Evolutionary conservation across 2,113 vertebrate genomes (phyloP).

Genomic region (Hiodon alosoides): DNA sequence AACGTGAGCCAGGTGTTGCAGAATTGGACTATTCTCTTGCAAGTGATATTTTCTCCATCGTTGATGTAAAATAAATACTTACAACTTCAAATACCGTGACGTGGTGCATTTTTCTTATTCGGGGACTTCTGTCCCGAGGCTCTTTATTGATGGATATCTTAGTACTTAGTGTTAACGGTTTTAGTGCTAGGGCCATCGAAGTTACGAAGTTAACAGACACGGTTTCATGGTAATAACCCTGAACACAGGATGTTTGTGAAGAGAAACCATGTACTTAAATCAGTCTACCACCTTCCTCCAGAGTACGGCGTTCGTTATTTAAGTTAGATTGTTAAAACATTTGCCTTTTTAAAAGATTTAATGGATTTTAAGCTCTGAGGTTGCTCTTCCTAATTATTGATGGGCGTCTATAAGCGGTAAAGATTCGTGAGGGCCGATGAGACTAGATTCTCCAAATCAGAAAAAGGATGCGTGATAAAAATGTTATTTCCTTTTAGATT

Average conservation of each 20-base stretch:
- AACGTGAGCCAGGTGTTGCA: background rate
- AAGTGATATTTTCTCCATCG: background rate
- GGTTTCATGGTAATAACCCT: too few relatives aligned
- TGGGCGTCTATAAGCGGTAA: slow-evolving; percentile 13
- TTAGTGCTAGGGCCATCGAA: too few relatives aligned
- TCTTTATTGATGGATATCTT: too few relatives aligned
- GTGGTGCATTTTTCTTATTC: too few relatives aligned
- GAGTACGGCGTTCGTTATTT: slow-evolving; percentile 1
- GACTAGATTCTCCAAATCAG: slow-evolving; percentile 20
- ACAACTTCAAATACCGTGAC: too few relatives aligned
- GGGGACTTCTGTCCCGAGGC: too few relatives aligned
- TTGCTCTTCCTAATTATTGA: too few relatives aligned
- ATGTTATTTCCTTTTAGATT: slow-evolving; percentile 14
- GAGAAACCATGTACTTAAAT: slow-evolving; percentile 1
- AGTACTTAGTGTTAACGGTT: too few relatives aligned
- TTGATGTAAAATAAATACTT: background rate
- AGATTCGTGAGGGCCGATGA: slow-evolving; percentile 22
- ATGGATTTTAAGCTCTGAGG: slow-evolving; percentile 29
- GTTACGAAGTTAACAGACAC: too few relatives aligned
- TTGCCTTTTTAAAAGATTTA: slow-evolving; percentile 28
- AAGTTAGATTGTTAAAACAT: slow-evolving; percentile 26
- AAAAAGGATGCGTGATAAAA: slow-evolving; percentile 24
- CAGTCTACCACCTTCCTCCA: background rate
- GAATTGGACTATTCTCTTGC: background rate
- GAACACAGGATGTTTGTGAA: background rate